These are phyloP conservation scores for Boleophthalmus pectinirostris DNA, from an alignment of 2,113 vertebrate species.

Conservation along the genomic window DNA sequence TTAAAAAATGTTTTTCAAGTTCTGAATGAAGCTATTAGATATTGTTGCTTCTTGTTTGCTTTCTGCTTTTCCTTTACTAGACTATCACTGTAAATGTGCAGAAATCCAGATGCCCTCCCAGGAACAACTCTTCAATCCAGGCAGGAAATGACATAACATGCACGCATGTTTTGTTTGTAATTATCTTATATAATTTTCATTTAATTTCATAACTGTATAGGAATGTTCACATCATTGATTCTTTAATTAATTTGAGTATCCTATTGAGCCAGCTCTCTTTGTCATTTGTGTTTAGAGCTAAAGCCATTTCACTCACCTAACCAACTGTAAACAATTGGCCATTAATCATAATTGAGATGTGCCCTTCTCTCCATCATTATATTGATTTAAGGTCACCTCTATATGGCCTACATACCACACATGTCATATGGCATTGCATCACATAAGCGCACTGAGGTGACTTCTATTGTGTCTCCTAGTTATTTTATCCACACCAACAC, in stretches of 20 bases:
- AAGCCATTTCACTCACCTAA: background rate
- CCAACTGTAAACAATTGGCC: background rate
- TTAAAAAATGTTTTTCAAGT: background rate
- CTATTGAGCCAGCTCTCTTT: background rate
- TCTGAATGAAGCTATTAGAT: background rate
- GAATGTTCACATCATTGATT: background rate
- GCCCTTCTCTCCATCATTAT: background rate
- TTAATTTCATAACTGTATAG: background rate
- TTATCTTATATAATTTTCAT: background rate
- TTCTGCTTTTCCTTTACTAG: background rate
- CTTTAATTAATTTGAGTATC: background rate
- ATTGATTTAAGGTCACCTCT: slow-evolving; percentile 6
- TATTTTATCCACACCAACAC: slow-evolving; percentile 22
- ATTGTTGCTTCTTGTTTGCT: background rate
- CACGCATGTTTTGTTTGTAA: background rate
- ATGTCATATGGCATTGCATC: background rate
- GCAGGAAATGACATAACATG: background rate
- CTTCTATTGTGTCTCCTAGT: slow-evolving; percentile 1
- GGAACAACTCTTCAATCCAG: background rate
- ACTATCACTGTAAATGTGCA: background rate
- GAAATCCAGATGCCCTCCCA: background rate
- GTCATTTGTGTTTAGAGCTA: background rate
- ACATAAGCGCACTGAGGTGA: slow-evolving; percentile 3
- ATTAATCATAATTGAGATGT: slow-evolving; percentile 3
- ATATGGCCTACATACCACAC: background rate